phyloP scores from a whole-genome alignment of 2,797 vertebrate species.

The Limnodromus scolopaceus region DNA sequence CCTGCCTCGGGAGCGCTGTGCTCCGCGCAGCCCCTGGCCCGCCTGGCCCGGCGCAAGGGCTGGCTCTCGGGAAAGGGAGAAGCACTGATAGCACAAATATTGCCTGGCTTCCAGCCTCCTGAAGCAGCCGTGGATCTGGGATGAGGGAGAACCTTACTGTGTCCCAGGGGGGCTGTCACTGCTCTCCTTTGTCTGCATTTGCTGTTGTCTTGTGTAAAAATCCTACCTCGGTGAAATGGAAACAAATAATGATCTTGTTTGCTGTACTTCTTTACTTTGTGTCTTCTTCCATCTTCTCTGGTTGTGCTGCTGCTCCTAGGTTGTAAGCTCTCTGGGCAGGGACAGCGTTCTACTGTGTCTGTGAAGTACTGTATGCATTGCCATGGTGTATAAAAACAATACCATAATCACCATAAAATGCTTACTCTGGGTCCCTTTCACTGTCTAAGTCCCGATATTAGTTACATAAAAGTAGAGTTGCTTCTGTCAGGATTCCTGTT shows the following conservation, averaged over 20 bases:
- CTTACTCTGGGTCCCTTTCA: neutral
- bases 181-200: neutral
- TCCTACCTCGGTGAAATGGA: neutral
- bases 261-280: neutral
- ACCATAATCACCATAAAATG: neutral
- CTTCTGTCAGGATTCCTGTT: neutral
- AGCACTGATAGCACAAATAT: neutral
- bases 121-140: neutral
- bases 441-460: neutral
- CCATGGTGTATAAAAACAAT: neutral
- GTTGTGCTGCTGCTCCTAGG: constrained; percentile 2
- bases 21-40: neutral
- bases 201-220: neutral
- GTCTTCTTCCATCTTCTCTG: neutral
- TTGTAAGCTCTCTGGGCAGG: constrained; percentile 60
- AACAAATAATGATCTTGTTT: neutral
- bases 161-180: neutral
- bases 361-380: constrained; percentile 12
- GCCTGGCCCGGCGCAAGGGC: neutral
- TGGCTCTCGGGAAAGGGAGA: neutral
- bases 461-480: neutral
- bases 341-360: neutral
- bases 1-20: neutral
- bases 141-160: neutral
- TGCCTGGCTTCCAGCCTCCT: neutral